phyloP scores from a whole-genome alignment of 2,113 vertebrate species.

The Mesocricetus auratus region DNA sequence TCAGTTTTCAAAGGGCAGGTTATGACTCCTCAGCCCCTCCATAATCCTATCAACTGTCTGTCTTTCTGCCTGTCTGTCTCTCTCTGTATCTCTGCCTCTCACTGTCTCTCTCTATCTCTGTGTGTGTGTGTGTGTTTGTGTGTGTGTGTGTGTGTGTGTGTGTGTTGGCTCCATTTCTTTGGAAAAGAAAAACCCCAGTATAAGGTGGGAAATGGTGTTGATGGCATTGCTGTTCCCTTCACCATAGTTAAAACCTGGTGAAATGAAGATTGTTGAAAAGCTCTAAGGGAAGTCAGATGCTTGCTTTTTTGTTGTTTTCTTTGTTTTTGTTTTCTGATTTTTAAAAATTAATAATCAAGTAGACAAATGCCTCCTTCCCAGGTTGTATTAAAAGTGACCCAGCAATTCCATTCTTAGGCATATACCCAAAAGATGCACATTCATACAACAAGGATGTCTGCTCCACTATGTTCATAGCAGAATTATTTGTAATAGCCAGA shows the following conservation, averaged over 20 bases:
- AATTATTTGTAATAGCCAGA: no score
- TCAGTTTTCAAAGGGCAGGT: background rate
- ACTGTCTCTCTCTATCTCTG: background rate
- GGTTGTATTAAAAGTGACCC: accelerated
- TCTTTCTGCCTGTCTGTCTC: background rate
- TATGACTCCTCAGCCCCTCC: background rate
- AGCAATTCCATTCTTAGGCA: no score
- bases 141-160: background rate
- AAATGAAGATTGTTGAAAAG: background rate
- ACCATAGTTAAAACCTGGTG: background rate
- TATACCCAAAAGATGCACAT: no score
- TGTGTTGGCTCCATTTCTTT: background rate
- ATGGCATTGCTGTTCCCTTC: no score
- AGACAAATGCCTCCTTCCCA: background rate
- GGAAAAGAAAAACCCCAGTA: background rate
- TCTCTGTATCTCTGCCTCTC: background rate
- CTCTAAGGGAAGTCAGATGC: background rate
- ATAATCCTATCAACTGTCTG: background rate
- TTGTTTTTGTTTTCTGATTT: background rate
- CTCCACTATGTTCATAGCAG: no score
- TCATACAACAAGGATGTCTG: no score
- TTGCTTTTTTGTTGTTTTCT: background rate
- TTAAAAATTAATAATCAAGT: background rate
- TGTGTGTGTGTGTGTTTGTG: background rate
- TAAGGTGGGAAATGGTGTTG: background rate